A percentile compares a stretch with the other conserved stretches of the same genome.
phyloP scores from a whole-genome alignment of 2,888 invertebrate species.

The Apamea monoglypha region DNA sequence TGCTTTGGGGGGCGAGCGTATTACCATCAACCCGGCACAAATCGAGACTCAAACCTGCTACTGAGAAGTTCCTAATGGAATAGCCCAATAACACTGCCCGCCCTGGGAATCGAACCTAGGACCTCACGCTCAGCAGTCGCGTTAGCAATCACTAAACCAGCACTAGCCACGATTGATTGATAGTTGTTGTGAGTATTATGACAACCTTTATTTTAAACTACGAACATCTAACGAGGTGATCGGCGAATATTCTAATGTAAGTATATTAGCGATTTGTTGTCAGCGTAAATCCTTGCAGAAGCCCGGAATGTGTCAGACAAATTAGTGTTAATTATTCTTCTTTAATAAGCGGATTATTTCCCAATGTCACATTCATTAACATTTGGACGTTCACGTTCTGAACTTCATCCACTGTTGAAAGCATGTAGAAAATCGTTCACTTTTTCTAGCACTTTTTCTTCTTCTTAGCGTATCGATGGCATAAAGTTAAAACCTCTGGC shows the following conservation, averaged over 20 bases:
- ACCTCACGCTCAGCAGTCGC: background rate
- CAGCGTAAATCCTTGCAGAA: slow-evolving; percentile 28
- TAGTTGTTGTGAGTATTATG: background rate
- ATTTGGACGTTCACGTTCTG: background rate
- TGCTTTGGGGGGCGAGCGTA: background rate
- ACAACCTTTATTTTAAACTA: background rate
- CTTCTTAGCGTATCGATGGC: too few species aligned
- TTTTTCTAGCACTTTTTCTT: background rate
- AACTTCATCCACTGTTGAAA: background rate
- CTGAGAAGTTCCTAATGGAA: background rate
- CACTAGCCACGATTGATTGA: background rate
- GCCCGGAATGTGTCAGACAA: slow-evolving; percentile 24
- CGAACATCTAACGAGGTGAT: background rate
- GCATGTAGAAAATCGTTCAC: background rate
- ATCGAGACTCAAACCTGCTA: background rate
- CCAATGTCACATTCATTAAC: slow-evolving; percentile 38
- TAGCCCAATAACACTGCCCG: background rate
- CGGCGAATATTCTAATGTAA: background rate
- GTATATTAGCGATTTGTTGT: background rate
- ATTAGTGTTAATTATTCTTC: slow-evolving; percentile 32
- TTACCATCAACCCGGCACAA: background rate
- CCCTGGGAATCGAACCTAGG: background rate
- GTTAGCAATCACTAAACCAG: too few species aligned
- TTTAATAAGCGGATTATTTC: slow-evolving; percentile 44
- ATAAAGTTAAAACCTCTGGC: too few species aligned